Base-by-base conservation (phyloP, 2,888 invertebrate species). In the Pachycephus smyrnensis region DNA sequence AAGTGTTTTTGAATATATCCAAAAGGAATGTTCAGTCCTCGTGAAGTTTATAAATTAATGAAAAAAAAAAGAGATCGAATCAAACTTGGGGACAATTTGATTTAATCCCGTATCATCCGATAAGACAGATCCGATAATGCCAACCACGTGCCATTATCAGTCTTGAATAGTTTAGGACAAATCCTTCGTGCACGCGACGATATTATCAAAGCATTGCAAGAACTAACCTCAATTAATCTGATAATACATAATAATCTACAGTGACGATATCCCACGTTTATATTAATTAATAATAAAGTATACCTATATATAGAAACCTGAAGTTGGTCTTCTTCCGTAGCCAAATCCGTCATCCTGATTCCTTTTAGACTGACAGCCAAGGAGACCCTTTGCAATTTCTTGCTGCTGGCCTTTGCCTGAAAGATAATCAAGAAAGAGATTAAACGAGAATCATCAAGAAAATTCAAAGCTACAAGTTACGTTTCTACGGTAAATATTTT, bases 221-320 rank as follows among this genome's bases (percentile, higher is more conserved):
- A 23, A 55, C 9, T 9, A 55, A 55, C 2, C 9, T 55, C 23
- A 3, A 23, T 55, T 55, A 40, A 40, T 30, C 35, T 79, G 75
- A 40, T n/a, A 35, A 73, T 73, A 71, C 36, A 12, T 31, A 31
- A 69, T 55, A 23, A 36, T 36, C 32, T 15, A 55, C n/a, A 69
- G 77, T 9, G 23, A 23, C 23, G 55, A 23, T 23, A 23, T 55
- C 2, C 55, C 23, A 23, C 23, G 2, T 86, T 90, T 92, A 40
- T 15, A 15, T 1, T 40, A 40, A 40, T 55, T 23, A 55, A 55
- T 55, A 55, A 55, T 55, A 23, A 9, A 23, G 9, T 23, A 9
- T 23, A 96, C 97, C 96, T 96, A 92, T 97, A 97, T 90, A 97
- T 97, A 31, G 97, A 97, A 69, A 97, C 94, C 89, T 96, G 95